A percentile compares a stretch with the other conserved stretches of the same genome.
phyloP scores from a whole-genome alignment of 2,888 invertebrate genomes.

The Synergus japonicus region DNA sequence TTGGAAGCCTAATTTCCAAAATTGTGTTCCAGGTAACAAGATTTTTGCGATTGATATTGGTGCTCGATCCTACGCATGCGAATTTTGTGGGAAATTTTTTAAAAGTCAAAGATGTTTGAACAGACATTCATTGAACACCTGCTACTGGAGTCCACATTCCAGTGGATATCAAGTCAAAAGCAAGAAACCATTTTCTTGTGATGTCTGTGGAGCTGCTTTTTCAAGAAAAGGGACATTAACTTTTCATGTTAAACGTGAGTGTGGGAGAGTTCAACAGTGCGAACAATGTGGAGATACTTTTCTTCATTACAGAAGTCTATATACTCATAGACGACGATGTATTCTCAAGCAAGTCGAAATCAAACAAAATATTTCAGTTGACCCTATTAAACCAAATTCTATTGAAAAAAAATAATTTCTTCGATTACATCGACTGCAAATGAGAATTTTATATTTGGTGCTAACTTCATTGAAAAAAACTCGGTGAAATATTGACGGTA shows the following conservation, averaged over 20 bases:
- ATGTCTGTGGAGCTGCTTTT: slow-evolving; percentile 64
- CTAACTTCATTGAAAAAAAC: not conserved
- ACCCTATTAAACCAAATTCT: not conserved
- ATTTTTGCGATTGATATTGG: slow-evolving; percentile 16
- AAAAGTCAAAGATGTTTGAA: slow-evolving; percentile 54
- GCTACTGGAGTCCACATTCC: slow-evolving; percentile 64
- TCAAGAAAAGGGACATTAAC: slow-evolving; percentile 61
- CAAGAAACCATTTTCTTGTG: slow-evolving; percentile 61
- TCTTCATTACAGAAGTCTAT: slow-evolving; percentile 60
- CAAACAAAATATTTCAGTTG: not conserved
- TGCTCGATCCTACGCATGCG: slow-evolving; percentile 53
- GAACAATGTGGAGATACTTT: slow-evolving; percentile 62
- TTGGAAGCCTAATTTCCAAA: not conserved
- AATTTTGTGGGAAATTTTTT: slow-evolving; percentile 63
- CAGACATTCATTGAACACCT: slow-evolving; percentile 58
- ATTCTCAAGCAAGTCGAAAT: slow-evolving; percentile 31
- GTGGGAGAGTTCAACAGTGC: slow-evolving; percentile 64
- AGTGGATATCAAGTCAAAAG: slow-evolving; percentile 55
- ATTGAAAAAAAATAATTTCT: not conserved
- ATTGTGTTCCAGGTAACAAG: slow-evolving; percentile 20
- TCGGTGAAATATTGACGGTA: not conserved
- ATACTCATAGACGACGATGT: slow-evolving; percentile 57
- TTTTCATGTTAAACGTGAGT: slow-evolving; percentile 68
- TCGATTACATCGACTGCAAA: not conserved
- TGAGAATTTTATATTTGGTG: not conserved